phyloP scores from a whole-genome alignment of 2,888 invertebrate genomes.

The Acanthosepion esculentum region DNA sequence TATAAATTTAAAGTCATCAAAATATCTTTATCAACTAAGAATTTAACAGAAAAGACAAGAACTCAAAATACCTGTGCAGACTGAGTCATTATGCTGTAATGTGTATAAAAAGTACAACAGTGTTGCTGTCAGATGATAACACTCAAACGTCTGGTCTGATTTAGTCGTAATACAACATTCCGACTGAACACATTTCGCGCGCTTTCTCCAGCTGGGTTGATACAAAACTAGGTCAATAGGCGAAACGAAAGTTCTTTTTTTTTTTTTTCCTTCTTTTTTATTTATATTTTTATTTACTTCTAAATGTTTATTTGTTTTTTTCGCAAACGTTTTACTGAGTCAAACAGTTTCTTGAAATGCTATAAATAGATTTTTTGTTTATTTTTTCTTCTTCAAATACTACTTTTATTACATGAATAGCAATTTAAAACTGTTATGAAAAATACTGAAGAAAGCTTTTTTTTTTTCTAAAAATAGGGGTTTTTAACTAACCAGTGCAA shows the following conservation, averaged over 20 bases:
- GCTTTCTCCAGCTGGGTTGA: conserved; percentile 36
- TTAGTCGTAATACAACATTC: conserved; percentile 35
- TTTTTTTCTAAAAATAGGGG: too few species aligned
- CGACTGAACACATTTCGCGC: conserved; percentile 14
- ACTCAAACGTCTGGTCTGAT: too few species aligned
- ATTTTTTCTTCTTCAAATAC: too few species aligned
- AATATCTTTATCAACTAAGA: neutral
- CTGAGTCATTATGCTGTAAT: neutral
- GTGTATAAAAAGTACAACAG: neutral
- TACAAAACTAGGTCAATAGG: conserved; percentile 5
- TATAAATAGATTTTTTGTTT: neutral
- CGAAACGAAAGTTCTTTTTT: neutral
- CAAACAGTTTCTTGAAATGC: neutral
- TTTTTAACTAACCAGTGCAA: too few species aligned
- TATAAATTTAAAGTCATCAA: neutral
- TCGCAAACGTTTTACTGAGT: too few species aligned
- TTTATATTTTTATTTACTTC: neutral
- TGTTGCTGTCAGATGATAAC: neutral
- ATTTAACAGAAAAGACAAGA: neutral
- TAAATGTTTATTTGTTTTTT: neutral
- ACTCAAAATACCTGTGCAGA: neutral
- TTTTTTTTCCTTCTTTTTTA: neutral
- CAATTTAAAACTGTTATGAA: too few species aligned
- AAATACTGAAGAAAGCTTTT: too few species aligned
- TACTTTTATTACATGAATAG: too few species aligned